phyloP scores from a whole-genome alignment of 2,888 invertebrate genomes.

The Melanophora roralis region DNA sequence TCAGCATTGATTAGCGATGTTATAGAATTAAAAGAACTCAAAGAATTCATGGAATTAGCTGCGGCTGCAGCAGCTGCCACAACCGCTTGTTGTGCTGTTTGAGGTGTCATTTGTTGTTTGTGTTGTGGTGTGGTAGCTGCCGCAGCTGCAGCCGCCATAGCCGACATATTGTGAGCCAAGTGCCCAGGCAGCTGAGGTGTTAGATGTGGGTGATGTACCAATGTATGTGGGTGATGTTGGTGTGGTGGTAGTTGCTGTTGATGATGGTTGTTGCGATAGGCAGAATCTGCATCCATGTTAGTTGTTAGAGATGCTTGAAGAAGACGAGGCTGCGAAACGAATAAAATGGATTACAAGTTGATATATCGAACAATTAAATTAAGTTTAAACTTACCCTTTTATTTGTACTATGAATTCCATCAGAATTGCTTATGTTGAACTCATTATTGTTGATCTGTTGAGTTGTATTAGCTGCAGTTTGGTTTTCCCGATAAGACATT shows the following conservation, averaged over 20 bases:
- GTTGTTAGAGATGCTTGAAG: constrained; percentile 68
- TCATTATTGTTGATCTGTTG: constrained; percentile 76
- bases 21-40: constrained; percentile 71
- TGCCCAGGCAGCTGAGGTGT: constrained; percentile 61
- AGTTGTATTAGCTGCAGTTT: constrained; percentile 9
- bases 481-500: constrained; percentile 72
- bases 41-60: constrained; percentile 70
- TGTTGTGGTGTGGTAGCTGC: constrained; percentile 58
- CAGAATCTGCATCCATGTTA: constrained; percentile 75
- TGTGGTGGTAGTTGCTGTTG: constrained; percentile 75
- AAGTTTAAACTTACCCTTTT: constrained; percentile 73
- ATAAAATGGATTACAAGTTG: background rate
- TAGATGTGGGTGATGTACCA: constrained; percentile 66
- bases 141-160: constrained; percentile 64
- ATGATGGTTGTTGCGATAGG: constrained; percentile 76
- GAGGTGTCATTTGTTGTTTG: constrained; percentile 54
- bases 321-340: constrained; percentile 71
- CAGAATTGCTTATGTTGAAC: constrained; percentile 75
- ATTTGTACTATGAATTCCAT: constrained; percentile 77
- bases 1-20: constrained; percentile 79
- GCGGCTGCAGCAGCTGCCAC: constrained; percentile 64
- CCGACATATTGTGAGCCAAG: constrained; percentile 63
- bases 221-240: constrained; percentile 66
- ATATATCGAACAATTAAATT: background rate
- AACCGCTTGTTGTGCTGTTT: constrained; percentile 63